Base-by-base conservation (phyloP, 2,113 vertebrate species). In the Ceratotherium simum region DNA sequence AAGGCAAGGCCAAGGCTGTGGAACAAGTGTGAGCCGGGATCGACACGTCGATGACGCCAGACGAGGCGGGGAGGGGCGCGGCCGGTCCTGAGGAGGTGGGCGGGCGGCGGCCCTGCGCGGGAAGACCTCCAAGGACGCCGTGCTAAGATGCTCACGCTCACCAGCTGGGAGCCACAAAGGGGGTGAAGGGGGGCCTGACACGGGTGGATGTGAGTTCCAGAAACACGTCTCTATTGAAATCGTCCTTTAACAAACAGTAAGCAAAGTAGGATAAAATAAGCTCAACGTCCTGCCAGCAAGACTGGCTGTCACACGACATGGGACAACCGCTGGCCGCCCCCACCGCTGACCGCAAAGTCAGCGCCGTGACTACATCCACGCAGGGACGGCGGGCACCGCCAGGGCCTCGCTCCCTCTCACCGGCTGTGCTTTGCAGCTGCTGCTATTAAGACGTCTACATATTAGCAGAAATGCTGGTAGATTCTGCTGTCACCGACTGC, bases 301-400 rank as follows among this genome's bases (percentile, higher is more conserved):
- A 70, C 8, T 12, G 51, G 39, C 65, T 7, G 33, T 29, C 64
- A 29, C 8, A 2, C 0, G 0, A 3, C 4, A 5, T 0, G 8
- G 12, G 51, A 18, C 48, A 20, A 29, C 10, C 0, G 1, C 6
- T 5, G 2, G 0, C 62, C 4, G 5, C 27, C 25, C 21, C 31
- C 23, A 21, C 14, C 0, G 56, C 25, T 0, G 1, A 8, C n/a
- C 8, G 69, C 91, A 25, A 33, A 21, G 78, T 33, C 10, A 20
- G 54, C 54, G 42, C n/a, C 2, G 4, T 9, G 12, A 33, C 12
- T 3, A 27, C 33, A 29, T 21, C 42, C 29, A 7, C n/a, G 6
- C 36, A 14, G 91, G 25, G 4, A n/a, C 6, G 62, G 58, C 0
- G 0, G 29, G 48, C 36, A 39, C 2, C 2, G 5, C 58, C 12